Evolutionary conservation across 1,140 invertebrate species (phyloP).

Genomic region (Drosophila elegans): DNA sequence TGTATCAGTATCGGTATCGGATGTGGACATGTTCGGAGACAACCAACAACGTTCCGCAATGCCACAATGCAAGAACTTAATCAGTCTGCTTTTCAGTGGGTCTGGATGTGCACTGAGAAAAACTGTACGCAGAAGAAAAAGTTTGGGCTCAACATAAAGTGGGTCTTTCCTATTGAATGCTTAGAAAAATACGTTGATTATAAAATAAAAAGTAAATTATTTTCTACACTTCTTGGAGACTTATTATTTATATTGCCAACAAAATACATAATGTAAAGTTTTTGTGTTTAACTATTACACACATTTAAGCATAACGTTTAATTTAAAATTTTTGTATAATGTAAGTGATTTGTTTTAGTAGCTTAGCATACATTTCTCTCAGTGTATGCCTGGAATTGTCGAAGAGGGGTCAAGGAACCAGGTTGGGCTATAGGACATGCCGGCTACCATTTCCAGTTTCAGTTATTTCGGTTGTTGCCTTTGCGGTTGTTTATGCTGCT

Average conservation of each 20-base stretch:
- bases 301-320: too few species aligned
- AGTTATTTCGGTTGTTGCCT: constrained; percentile 36
- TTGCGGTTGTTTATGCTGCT: constrained; percentile 68
- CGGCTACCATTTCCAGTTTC: constrained; percentile 38
- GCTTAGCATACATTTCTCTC: neutral
- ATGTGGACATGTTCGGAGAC: constrained; percentile 39
- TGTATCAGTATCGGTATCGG: constrained; percentile 13
- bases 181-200: too few species aligned
- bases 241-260: too few species aligned
- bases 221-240: too few species aligned
- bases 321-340: too few species aligned
- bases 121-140: too few species aligned
- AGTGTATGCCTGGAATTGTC: neutral
- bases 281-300: too few species aligned
- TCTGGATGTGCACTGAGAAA: constrained; percentile 6
- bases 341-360: too few species aligned
- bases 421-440: constrained; percentile 25
- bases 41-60: constrained; percentile 44
- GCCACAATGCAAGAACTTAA: constrained; percentile 72
- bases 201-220: too few species aligned
- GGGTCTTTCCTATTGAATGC: too few species aligned
- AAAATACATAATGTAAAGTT: too few species aligned
- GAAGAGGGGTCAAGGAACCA: constrained; percentile 72
- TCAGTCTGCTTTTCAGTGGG: constrained; percentile 52
- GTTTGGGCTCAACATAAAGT: too few species aligned